Evolutionary conservation across 2,888 invertebrate genomes (phyloP), one percentile per base, ranked within the genome.

Genomic region (Synanthedon formicaeformis): DNA sequence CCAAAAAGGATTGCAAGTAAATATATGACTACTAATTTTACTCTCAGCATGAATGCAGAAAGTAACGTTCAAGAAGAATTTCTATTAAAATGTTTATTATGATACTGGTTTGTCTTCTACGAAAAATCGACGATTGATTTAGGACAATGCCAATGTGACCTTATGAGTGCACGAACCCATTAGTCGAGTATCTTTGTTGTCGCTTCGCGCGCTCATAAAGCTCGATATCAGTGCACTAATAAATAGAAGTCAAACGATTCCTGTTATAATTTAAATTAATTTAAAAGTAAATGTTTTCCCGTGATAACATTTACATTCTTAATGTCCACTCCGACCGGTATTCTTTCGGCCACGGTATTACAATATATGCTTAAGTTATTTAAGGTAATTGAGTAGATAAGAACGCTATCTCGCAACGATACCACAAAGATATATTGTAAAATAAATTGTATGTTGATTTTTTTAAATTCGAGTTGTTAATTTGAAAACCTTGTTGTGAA

Each of bases 351-450:
- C 55, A 60, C 57, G 57, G 60, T 66, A 64, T 70, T 69, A 71
- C 67, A 67, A 67, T 66, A 70, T 73, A 69, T 71, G 71, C 70
- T 73, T 67, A 67, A 73, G 69, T 76, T 71, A 74, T 76, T 75
- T 67, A 70, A 78, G 71, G 71, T 75, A 80, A 79, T 79, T 75
- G 72, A 61, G 65, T 65, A 70, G 78, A 81, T 81, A 80, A 75
- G 66, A 58, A 56, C 54, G 56, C 65, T 69, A 73, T 70, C 69
- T 71, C 62, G 57, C 53, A 55, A 63, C 55, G 71, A 69, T 73
- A 74, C 71, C 45, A 34, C 41, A 51, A 40, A 48, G 52, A 52
- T 52, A 53, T 55, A 52, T 57, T 51, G 50, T 52, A 40, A 53
- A 41, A 55, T 53, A 53, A 51, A 53, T 41, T 40, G 40, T 53